Evolutionary conservation across 2,888 invertebrate species (phyloP).

Genomic region (Tenthredo distinguenda): DNA sequence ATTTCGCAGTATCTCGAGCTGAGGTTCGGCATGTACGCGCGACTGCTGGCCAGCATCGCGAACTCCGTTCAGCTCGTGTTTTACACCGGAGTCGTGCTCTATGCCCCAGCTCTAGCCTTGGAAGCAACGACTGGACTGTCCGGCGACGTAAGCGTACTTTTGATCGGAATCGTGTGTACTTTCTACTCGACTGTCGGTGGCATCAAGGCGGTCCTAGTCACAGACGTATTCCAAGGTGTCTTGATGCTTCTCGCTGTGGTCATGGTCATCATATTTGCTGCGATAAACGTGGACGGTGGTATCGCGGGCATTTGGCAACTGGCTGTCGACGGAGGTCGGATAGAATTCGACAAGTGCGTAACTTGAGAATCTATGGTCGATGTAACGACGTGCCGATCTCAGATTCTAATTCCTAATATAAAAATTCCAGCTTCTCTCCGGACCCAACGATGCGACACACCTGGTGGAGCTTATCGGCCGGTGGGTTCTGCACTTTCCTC

Average conservation of each 20-base stretch:
- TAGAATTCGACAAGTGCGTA: constrained; percentile 85
- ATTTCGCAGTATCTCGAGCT: constrained; percentile 81
- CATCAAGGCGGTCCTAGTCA: constrained; percentile 94
- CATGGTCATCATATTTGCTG: constrained; percentile 87
- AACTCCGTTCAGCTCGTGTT: constrained; percentile 82
- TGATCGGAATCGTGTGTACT: constrained; percentile 86
- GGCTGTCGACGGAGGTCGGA: constrained; percentile 84
- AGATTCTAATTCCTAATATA: not conserved
- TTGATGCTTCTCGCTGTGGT: constrained; percentile 92
- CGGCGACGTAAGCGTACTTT: constrained; percentile 76
- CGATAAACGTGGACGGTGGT: constrained; percentile 84
- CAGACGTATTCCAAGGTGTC: constrained; percentile 90
- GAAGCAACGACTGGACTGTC: constrained; percentile 80
- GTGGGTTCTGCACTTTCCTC: constrained; percentile 87
- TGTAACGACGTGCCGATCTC: not conserved
- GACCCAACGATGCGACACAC: constrained; percentile 91
- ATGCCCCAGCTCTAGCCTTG: constrained; percentile 83
- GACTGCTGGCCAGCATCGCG: constrained; percentile 80
- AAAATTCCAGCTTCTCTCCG: constrained; percentile 83
- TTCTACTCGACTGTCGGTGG: constrained; percentile 94
- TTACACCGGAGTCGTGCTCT: constrained; percentile 82
- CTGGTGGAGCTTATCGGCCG: constrained; percentile 88
- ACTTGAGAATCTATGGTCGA: not conserved
- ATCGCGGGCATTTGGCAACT: constrained; percentile 85
- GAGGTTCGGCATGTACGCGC: constrained; percentile 80